Conservation (phyloP, 1,140 invertebrate species). For the Trachelipus rathkii region DNA sequence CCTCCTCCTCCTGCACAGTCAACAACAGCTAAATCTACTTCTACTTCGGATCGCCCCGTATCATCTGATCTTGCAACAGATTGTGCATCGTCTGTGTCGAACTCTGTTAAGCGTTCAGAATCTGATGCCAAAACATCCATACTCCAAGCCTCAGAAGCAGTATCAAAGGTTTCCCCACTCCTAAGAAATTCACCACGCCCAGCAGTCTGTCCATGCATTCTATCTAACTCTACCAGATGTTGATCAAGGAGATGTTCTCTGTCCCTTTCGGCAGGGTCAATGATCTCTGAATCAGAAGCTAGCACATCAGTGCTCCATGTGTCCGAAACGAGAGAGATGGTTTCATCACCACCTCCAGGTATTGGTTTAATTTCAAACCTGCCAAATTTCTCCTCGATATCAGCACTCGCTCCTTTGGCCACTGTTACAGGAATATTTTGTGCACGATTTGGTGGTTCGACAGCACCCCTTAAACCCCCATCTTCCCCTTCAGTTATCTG, state of each 20-base stretch:
- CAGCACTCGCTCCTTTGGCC: constrained; percentile 68
- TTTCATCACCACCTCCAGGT: constrained; percentile 81
- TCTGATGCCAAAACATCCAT: constrained; percentile 93
- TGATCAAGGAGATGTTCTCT: constrained; percentile 36
- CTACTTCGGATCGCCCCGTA: constrained; percentile 63
- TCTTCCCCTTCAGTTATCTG: constrained; percentile 54
- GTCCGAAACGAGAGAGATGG: constrained; percentile 89
- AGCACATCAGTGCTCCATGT: constrained; percentile 96
- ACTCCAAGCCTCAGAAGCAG: constrained; percentile 93
- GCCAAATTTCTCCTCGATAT: constrained; percentile 97
- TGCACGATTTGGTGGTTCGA: constrained; percentile 55
- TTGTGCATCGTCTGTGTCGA: constrained; percentile 73
- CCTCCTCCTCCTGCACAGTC: too few relatives aligned
- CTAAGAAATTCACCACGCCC: constrained; percentile 36
- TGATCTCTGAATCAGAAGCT: constrained; percentile 87
- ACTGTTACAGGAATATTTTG: constrained; percentile 58
- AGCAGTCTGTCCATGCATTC: constrained; percentile 7
- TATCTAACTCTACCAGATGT: constrained; percentile 37
- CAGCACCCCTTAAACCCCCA: constrained; percentile 48
- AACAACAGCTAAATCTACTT: constrained; percentile 51
- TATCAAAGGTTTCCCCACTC: constrained; percentile 71
- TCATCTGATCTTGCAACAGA: constrained; percentile 73
- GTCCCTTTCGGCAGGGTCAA: constrained; percentile 52
- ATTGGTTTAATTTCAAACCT: constrained; percentile 94
- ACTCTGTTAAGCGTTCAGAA: constrained; percentile 83